Evolutionary conservation across 2,113 vertebrate genomes (phyloP).

Genomic region (Capreolus pygargus): DNA sequence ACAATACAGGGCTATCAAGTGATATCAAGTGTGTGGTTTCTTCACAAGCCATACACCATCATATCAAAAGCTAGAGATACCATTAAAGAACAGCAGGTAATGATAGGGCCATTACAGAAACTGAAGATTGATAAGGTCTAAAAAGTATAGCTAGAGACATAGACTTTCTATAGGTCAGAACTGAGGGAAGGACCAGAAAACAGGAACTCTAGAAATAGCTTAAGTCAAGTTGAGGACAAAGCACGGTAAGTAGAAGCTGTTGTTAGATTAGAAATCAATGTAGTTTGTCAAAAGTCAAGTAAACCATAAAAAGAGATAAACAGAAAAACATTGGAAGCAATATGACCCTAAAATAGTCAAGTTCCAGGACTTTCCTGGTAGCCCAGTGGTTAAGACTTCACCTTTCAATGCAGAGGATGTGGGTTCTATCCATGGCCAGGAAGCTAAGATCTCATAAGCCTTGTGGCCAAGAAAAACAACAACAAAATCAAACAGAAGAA

Average conservation of each 20-base stretch:
- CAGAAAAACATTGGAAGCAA: neutral
- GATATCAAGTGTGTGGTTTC: neutral
- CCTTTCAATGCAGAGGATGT: neutral
- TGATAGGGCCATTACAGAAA: neutral
- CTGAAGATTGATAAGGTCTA: neutral
- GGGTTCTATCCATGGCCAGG: neutral
- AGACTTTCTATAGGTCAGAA: neutral
- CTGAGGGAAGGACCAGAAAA: neutral
- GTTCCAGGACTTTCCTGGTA: neutral
- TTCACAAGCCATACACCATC: neutral
- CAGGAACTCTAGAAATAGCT: neutral
- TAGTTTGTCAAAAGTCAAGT: neutral
- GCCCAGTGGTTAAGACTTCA: neutral
- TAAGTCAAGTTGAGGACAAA: neutral
- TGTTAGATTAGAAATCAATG: neutral
- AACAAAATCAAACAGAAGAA: neutral
- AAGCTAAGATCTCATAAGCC: neutral
- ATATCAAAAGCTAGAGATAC: neutral
- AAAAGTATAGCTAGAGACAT: neutral
- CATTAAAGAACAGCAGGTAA: neutral
- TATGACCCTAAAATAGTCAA: neutral
- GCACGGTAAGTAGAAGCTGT: neutral
- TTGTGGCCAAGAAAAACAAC: neutral
- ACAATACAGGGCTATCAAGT: neutral
- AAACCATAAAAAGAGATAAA: constrained; percentile 6